Base-by-base conservation (phyloP, 2,888 invertebrate species). In the Lottia gigantea region DNA sequence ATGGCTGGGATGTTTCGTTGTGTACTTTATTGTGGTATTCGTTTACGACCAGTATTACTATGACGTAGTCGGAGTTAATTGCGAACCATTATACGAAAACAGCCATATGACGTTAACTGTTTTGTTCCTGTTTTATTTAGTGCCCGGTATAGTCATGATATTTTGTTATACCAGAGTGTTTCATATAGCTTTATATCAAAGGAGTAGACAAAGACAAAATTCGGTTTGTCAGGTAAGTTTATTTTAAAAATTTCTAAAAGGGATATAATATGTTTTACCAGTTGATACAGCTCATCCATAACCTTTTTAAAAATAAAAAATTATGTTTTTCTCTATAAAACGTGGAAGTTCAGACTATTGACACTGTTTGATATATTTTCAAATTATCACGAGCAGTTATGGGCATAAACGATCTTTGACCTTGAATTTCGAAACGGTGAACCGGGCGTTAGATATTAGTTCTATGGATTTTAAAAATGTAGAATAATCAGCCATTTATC, bases 1-100 rank as follows among this genome's bases (percentile, higher is more conserved):
- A 26, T 78, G 78, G 78, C 14, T 75, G 4, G 64, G 64, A 31
- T 71, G 72, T 25, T 78, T 78, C 45, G 62, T 63, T 15, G 71
- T 71, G 16, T 78, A 78, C 40, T 65, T 73, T n/a, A 70, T 74
- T 49, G 75, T 76, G 11, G 76, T 78, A 23, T 76, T 76, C 46
- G 72, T 67, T 23, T 74, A 73, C 7, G 73, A 75, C 46, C 78
- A 76, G 67, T 76, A 73, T 65, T 78, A 78, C 62, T 78, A 74
- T 67, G 78, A 78, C 31, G 72, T 72, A 25, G 71, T 78, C 12
- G 78, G 76, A 46, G 73, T 78, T 25, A 78, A 78, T 68, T 78
- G 78, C 68, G 78, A 78, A 70, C 78, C 78, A 8, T 73, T 66
- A 64, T 78, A 78, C 61, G 71, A 73, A 23, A 78, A 76, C 67